A percentile compares a stretch with the other conserved stretches of the same genome.
Evolutionary conservation across 2,888 invertebrate genomes (phyloP).

Genomic region (Metacarcinus magister): DNA sequence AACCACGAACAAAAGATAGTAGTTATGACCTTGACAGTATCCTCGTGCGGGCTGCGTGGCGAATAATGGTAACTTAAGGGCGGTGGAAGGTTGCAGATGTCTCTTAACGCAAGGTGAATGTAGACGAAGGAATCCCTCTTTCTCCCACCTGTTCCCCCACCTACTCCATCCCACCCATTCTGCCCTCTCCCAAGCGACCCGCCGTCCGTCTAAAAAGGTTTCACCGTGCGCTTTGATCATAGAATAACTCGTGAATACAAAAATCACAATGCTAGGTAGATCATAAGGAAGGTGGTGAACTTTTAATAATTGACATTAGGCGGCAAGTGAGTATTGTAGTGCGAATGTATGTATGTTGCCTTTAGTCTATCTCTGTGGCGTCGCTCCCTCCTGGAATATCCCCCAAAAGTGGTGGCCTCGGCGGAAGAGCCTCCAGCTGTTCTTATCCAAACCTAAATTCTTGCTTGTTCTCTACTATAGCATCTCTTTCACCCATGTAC

Average conservation of each 20-base stretch:
- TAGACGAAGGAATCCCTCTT: background rate
- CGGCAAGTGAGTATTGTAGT: background rate
- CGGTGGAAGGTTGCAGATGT: background rate
- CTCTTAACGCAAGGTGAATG: background rate
- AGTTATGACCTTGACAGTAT: background rate
- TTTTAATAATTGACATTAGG: background rate
- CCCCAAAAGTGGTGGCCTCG: too few species aligned
- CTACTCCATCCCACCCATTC: background rate
- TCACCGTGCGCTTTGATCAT: background rate
- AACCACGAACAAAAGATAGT: background rate
- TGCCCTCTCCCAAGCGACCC: background rate
- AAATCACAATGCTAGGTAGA: background rate
- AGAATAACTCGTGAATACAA: background rate
- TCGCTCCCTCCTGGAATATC: too few species aligned
- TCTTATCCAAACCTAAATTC: too few species aligned
- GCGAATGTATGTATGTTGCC: background rate
- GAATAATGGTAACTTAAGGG: background rate
- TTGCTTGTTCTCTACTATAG: background rate
- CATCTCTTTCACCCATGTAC: background rate
- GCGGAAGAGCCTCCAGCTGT: too few species aligned
- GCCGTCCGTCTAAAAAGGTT: background rate
- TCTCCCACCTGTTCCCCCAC: background rate
- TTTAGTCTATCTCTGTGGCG: too few species aligned
- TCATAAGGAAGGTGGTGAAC: background rate
- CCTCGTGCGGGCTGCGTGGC: background rate